Percentiles rank a stretch among this genome's conserved stretches.
phyloP scores from a whole-genome alignment of 2,888 invertebrate species.

The Eurytoma californica region DNA sequence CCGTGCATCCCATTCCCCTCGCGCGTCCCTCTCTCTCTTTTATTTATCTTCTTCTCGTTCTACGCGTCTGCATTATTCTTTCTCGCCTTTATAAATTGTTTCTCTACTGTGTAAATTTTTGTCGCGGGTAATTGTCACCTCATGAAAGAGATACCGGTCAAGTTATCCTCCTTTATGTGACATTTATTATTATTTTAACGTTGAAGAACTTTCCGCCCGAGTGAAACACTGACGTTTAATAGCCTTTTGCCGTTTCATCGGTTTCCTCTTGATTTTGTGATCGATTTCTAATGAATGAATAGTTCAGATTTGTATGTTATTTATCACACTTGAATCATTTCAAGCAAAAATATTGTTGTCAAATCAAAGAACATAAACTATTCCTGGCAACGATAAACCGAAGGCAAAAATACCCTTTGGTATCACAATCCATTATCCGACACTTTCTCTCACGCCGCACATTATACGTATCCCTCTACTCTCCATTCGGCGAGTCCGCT shows the following conservation, averaged over 20 bases:
- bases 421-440: constrained; percentile 28
- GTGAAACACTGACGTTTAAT: neutral
- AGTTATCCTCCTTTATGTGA: constrained; percentile 7
- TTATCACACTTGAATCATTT: no score
- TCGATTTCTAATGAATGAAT: no score
- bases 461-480: constrained; percentile 8
- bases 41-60: constrained; percentile 6
- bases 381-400: neutral
- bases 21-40: neutral
- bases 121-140: constrained; percentile 14
- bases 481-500: neutral
- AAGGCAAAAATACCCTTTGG: constrained; percentile 1
- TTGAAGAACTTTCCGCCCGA: neutral
- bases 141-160: constrained; percentile 1
- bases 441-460: neutral
- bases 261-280: no score
- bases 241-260: neutral
- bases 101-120: constrained; percentile 34
- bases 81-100: constrained; percentile 28
- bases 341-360: no score
- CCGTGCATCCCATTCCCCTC: neutral
- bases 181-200: constrained; percentile 5
- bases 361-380: no score
- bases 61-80: neutral
- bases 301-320: no score